Base-by-base conservation (phyloP, 2,888 invertebrate genomes). In the Sipha maydis region DNA sequence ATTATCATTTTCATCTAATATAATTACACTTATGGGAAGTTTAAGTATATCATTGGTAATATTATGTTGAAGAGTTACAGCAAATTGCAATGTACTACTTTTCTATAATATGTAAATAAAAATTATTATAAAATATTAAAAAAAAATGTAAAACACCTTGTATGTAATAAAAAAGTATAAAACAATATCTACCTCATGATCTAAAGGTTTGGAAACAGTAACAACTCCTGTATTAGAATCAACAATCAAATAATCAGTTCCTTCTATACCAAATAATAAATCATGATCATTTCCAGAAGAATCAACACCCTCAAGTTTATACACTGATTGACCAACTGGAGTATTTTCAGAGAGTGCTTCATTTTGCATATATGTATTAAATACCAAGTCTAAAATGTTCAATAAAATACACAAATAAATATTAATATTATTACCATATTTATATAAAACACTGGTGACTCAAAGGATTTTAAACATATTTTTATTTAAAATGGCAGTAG, bases 1-100 rank as follows among this genome's bases (percentile, higher is more conserved):
- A 92, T 97, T 97, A 91, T 98, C 97, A 91, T 98, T 97, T 91
- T 96, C 96, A 91, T 98, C 97, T 19, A 96, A 92, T 28, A 98
- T 95, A 89, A 97, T 97, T 89, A 97, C 95, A 56, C 95, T 95
- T 77, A 97, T 95, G 7, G 96, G 95, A 17, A 95, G 95, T 90
- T 95, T 94, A 25, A 96, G 95, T 89, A 96, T 92, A 92, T 96
- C 92, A 25, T 92, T 92, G 78, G 93, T 93, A 4, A 95, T 95
- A 90, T 94, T 94, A 91, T 97, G 97, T 92, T 96, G 95, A 90
- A 97, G 94, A 1, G 96, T 96, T 34, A 97, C 96, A 90, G 95
- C 93, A 92, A 97, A 95, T 90, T 95, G 94, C 90, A 97, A 93
- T 28, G 96, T 95, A 90, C 96, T 96, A 91, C 96, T 95, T 90